Evolutionary conservation across 2,797 vertebrate species (phyloP).

Genomic region (Pitangus sulphuratus): DNA sequence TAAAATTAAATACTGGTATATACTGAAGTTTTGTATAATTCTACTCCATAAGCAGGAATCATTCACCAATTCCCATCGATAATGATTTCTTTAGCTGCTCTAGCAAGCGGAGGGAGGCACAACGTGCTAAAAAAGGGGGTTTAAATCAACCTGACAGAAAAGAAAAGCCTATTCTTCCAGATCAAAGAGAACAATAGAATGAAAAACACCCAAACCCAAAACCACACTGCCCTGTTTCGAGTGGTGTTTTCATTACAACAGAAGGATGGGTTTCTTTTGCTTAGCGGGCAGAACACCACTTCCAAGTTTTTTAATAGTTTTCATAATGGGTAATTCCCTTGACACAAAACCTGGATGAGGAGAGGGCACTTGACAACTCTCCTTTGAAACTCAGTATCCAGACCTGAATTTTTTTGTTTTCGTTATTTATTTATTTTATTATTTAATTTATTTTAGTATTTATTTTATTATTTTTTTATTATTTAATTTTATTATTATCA

Average conservation of each 20-base stretch:
- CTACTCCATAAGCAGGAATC: background rate
- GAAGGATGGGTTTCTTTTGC: background rate
- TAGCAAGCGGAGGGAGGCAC: background rate
- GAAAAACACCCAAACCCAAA: background rate
- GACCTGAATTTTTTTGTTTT: background rate
- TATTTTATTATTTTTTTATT: no score
- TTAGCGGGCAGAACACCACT: background rate
- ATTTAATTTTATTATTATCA: background rate
- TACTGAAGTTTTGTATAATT: background rate
- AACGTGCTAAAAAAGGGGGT: background rate
- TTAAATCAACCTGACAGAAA: background rate
- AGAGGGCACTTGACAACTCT: background rate
- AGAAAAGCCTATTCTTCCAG: background rate
- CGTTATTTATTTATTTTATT: no score
- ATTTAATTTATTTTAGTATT: background rate
- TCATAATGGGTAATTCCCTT: background rate
- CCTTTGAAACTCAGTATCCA: background rate
- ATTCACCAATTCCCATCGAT: background rate
- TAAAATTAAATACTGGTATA: background rate
- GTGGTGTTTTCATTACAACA: background rate
- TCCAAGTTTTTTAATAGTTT: background rate
- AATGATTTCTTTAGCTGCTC: background rate
- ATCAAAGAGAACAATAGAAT: background rate
- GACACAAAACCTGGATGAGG: background rate
- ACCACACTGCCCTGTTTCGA: background rate